Evolutionary conservation across 2,113 vertebrate genomes (phyloP).

Genomic region (Thamnophis sirtalis): DNA sequence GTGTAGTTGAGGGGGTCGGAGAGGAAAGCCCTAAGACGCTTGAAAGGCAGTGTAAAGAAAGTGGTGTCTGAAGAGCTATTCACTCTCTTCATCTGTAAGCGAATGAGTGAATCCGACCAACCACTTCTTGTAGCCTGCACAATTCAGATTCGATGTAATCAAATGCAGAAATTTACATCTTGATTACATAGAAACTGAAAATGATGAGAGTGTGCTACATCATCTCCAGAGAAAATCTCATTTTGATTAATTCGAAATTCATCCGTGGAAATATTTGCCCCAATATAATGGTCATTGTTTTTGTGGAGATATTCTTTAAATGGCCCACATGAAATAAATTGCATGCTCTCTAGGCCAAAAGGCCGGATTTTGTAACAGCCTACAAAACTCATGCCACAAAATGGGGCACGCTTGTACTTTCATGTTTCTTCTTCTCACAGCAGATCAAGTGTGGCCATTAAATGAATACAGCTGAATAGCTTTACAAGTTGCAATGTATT

Average conservation of each 20-base stretch:
- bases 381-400: slow-evolving; percentile 11
- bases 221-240: background rate
- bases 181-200: background rate
- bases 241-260: background rate
- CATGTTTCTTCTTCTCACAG: slow-evolving; percentile 34
- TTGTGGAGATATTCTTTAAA: background rate
- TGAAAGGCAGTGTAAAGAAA: slow-evolving; percentile 48
- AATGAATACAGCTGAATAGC: slow-evolving; percentile 38
- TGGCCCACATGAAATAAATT: background rate
- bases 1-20: slow-evolving; percentile 27
- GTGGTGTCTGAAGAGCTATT: slow-evolving; percentile 25
- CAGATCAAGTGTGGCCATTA: slow-evolving; percentile 33
- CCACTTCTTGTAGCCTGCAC: background rate
- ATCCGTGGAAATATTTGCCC: slow-evolving; percentile 6
- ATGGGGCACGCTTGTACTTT: slow-evolving; percentile 10
- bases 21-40: slow-evolving; percentile 50
- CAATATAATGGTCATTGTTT: background rate
- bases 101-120: background rate
- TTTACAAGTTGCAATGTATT: slow-evolving; percentile 18
- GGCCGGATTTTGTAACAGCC: slow-evolving; percentile 20
- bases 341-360: background rate
- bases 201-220: background rate
- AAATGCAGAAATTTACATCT: background rate
- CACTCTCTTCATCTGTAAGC: slow-evolving; percentile 7
- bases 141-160: background rate